Evolutionary conservation across 2,113 vertebrate species (phyloP), one percentile per base, ranked within the genome.

Genomic region (Clarias macrocephalus): DNA sequence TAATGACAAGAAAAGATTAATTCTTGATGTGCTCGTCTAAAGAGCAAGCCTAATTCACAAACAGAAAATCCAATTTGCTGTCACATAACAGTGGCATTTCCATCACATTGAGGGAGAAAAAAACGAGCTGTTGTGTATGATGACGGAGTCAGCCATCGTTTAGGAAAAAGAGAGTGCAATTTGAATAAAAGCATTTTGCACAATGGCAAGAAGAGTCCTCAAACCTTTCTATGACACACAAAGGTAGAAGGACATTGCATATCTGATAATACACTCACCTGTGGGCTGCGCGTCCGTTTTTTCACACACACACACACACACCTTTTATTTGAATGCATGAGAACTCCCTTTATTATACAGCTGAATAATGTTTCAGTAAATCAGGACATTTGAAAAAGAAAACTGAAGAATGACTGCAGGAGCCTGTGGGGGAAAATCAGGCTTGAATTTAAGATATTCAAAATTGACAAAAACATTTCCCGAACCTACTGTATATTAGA

Each of bases 1-100:
- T 84, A 82, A 87, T 89, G 87, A 86, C 86, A 84, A 60, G 76
- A 86, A 88, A 76, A 85, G 68, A 88, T 90, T 88, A 88, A 88
- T 84, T 80, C 57, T 75, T 81, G 80, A 90, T 86, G 75, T 65
- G 56, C 86, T 86, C 80, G 68, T 83, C 85, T 30, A 54, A 80
- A 81, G 75, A 72, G 65, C 80, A 72, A 57, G 28, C 83, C 76
- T 86, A 86, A 84, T 86, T 86, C 75, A 85, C 81, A 88, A 85
- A 88, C 86, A 83, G 66, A 72, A 88, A 88, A 84, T 85, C 87
- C 68, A 84, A 82, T 90, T 82, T 85, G 80, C 87, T 88, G 81
- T 90, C 66, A 90, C 54, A 88, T 81, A 56, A 80, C 66, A 85
- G 68, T 63, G 42, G 68, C 79, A 37, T 76, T 86, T 88, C 84